phyloP scores from a whole-genome alignment of 1,140 invertebrate species.

The Aricia agestis region DNA sequence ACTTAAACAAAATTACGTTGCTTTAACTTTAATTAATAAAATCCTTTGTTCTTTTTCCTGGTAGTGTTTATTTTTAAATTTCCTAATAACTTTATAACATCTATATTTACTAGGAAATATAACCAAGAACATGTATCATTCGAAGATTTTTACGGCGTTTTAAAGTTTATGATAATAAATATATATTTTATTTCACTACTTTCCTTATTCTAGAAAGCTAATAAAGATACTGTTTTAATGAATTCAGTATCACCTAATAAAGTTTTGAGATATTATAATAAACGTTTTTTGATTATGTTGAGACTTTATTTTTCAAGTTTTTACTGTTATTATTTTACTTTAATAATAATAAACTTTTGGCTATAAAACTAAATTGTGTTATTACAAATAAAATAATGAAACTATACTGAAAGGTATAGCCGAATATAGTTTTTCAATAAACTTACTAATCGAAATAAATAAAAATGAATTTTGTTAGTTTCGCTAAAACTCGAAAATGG shows the following conservation, averaged over 20 bases:
- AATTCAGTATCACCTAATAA: not conserved
- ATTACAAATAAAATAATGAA: too few relatives aligned
- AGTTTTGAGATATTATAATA: not conserved
- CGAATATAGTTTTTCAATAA: too few relatives aligned
- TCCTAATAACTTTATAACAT: not conserved
- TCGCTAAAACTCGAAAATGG: too few relatives aligned
- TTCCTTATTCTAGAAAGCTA: not conserved
- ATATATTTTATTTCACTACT: not conserved
- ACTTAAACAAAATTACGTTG: not conserved
- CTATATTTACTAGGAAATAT: not conserved
- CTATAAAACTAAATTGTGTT: too few relatives aligned
- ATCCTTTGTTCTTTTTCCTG: slow-evolving; percentile 1
- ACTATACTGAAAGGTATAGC: too few relatives aligned
- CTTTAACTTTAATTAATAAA: not conserved
- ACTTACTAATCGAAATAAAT: too few relatives aligned
- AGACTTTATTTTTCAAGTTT: not conserved
- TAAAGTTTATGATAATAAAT: not conserved
- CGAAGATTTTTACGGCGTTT: not conserved
- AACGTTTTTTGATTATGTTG: not conserved
- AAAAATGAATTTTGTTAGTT: too few relatives aligned
- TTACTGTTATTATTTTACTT: not conserved
- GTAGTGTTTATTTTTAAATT: not conserved
- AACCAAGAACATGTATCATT: not conserved
- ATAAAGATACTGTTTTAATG: not conserved
- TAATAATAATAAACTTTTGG: too few relatives aligned